Conservation (phyloP, 2,113 vertebrate species). For the Haemorhous mexicanus region DNA sequence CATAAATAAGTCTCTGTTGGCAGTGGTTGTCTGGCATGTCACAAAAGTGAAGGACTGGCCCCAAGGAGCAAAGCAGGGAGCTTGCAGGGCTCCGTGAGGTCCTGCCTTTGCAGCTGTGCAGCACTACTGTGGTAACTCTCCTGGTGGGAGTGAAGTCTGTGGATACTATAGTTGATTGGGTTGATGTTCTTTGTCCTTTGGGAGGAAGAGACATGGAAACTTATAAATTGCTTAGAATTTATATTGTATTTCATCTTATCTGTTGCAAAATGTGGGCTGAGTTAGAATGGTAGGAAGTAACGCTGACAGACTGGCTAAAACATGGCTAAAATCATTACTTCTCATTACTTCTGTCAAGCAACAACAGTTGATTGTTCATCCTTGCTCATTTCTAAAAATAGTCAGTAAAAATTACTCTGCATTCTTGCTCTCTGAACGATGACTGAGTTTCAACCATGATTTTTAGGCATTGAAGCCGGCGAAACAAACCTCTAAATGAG, state of each 20-base stretch:
- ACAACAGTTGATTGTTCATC: background rate
- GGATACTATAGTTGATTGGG: background rate
- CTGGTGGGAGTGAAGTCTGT: background rate
- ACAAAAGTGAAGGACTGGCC: background rate
- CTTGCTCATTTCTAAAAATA: background rate
- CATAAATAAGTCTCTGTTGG: background rate
- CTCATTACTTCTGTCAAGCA: background rate
- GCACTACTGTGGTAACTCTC: background rate
- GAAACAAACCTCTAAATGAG: background rate
- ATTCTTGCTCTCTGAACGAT: background rate
- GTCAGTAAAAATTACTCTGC: background rate
- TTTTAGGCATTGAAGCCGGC: background rate
- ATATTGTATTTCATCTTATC: background rate
- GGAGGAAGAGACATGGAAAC: background rate
- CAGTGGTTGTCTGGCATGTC: background rate
- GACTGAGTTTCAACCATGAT: background rate
- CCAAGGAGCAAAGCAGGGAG: background rate
- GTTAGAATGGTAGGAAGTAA: background rate
- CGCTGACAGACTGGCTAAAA: background rate
- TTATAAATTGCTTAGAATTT: background rate
- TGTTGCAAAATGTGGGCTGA: background rate
- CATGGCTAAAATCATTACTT: background rate
- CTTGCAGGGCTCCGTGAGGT: background rate
- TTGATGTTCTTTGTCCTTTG: background rate
- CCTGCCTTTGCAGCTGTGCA: background rate